phyloP scores from a whole-genome alignment of 2,888 invertebrate genomes.

The Psococerastis gibbosa region DNA sequence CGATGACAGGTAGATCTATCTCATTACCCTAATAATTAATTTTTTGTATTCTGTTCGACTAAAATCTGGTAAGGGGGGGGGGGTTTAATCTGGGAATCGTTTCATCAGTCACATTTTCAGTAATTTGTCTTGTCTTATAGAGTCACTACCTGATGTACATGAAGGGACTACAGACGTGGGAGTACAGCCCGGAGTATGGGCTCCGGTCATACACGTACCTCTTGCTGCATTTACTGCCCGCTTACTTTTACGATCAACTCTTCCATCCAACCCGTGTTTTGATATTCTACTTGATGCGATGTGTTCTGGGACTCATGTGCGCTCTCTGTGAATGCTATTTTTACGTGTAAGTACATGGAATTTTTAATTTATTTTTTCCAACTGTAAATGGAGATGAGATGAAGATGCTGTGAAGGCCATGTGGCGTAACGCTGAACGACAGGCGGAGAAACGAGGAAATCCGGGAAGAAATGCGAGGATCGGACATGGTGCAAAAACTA shows the following conservation, averaged over 20 bases:
- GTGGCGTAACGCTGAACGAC: no score
- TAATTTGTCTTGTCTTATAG: slow-evolving; percentile 25
- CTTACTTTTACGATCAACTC: slow-evolving; percentile 56
- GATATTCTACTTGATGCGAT: slow-evolving; percentile 75
- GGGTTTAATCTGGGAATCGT: background rate
- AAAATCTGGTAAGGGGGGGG: background rate
- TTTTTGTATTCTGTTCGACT: no score
- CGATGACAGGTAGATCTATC: no score
- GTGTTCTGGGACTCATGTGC: slow-evolving; percentile 58
- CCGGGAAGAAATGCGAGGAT: no score
- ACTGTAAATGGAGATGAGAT: slow-evolving; percentile 1
- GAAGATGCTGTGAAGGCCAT: no score
- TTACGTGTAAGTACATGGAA: slow-evolving; percentile 55
- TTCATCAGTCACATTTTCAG: slow-evolving; percentile 13
- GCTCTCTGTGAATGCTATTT: slow-evolving; percentile 79
- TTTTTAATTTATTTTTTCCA: background rate
- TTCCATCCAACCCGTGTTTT: slow-evolving; percentile 61
- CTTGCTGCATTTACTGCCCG: slow-evolving; percentile 73
- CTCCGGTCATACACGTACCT: slow-evolving; percentile 90
- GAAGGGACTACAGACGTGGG: slow-evolving; percentile 96
- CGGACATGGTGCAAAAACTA: no score
- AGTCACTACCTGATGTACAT: slow-evolving; percentile 67
- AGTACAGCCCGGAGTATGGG: slow-evolving; percentile 89
- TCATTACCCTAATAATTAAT: no score
- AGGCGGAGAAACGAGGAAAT: no score